A percentile compares a stretch with the other conserved stretches of the same genome.
Evolutionary conservation across 2,888 invertebrate species (phyloP).

Genomic region (Lochmaea crataegi): DNA sequence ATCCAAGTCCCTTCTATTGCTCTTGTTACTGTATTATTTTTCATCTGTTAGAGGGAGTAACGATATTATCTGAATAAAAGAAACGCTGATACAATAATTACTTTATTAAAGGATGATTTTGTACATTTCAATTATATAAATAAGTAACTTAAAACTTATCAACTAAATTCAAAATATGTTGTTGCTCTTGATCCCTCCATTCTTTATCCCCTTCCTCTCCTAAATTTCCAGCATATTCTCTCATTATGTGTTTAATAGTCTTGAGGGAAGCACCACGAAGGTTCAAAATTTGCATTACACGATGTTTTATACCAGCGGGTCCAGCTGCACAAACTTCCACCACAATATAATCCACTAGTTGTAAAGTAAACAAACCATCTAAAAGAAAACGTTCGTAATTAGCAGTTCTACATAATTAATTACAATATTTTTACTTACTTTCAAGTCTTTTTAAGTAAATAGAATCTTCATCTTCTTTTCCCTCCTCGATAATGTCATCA

Average conservation of each 20-base stretch:
- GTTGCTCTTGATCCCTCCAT: constrained; percentile 89
- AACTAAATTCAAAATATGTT: constrained; percentile 90
- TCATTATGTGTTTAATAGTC: constrained; percentile 92
- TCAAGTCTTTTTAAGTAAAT: constrained; percentile 91
- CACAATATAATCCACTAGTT: constrained; percentile 91
- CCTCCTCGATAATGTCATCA: constrained; percentile 79
- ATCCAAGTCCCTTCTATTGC: too few relatives aligned
- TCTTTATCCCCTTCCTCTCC: constrained; percentile 89
- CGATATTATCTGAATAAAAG: too few relatives aligned
- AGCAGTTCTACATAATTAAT: not conserved
- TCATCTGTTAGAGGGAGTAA: too few relatives aligned
- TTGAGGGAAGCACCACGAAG: constrained; percentile 91
- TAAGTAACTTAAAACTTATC: constrained; percentile 82
- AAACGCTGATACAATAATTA: not conserved
- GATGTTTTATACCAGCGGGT: constrained; percentile 79
- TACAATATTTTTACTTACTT: constrained; percentile 55
- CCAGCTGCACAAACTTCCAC: constrained; percentile 83
- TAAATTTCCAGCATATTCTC: constrained; percentile 96
- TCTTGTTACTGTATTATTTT: too few relatives aligned
- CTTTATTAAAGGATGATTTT: not conserved
- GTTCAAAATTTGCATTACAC: constrained; percentile 89
- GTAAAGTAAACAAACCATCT: constrained; percentile 92
- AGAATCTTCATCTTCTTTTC: constrained; percentile 72
- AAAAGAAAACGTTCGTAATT: not conserved
- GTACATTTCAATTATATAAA: not conserved